Base-by-base conservation (phyloP, 2,797 vertebrate species). In the Neoniphon sammara region DNA sequence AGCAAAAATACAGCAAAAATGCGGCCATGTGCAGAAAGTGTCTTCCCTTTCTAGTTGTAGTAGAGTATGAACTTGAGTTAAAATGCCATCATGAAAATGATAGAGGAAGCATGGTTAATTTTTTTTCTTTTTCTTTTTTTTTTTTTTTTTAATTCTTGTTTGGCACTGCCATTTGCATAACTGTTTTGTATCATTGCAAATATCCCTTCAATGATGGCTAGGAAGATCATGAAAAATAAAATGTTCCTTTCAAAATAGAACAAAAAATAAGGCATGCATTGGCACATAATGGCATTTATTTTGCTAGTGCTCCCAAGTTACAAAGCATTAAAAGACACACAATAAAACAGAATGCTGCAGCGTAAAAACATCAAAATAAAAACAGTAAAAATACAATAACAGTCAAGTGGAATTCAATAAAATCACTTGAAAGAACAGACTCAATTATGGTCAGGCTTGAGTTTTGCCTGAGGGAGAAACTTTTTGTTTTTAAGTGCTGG, bases 341-440 rank as follows among this genome's bases (percentile, higher is more conserved):
- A 77, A 68, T 70, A 65, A 83, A 89, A 75, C 11, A 34, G 58
- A 86, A 63, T 53, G 42, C 42, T 76, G 60, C 69, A 50, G 62
- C 42, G 73, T 65, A 73, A 70, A 80, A 84, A 82, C 25, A 84
- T 36, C 47, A 67, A 67, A 86, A 81, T 66, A 78, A 85, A 77
- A 86, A 79, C 62, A 80, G 80, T 79, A 83, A 80, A 85, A 83
- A 70, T 64, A 79, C 39, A 86, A 54, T 66, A 47, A 80, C 72
- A 76, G 74, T 72, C 55, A 84, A 82, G 75, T 84, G 77, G 79
- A 87, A 80, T 89, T 88, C 84, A 87, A 89, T 91, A 87, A 87
- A 88, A 83, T 62, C 77, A 90, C 82, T 85, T 86, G 79, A 84
- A 90, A 87, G 79, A n/a, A 6, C 80, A 84, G 76, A 81, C 73